Base-by-base conservation (phyloP, 2,797 vertebrate species). In the Mallotus villosus region DNA sequence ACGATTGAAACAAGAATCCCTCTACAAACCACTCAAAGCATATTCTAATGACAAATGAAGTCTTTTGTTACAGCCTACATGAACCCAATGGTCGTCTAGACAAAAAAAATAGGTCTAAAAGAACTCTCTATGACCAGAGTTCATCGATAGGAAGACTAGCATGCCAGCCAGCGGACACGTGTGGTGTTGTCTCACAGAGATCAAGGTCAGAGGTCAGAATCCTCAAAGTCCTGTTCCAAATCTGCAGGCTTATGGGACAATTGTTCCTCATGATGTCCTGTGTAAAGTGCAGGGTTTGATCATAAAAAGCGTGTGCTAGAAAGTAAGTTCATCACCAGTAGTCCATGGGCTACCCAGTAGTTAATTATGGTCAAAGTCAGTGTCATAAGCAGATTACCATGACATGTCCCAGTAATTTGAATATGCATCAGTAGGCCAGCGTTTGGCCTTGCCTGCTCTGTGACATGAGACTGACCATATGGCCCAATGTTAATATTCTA, bases 331-430 rank as follows among this genome's bases (percentile, higher is more conserved):
- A 32, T 4, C 62, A 70, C 69, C 62, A 64, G 68, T 72, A 32
- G 69, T 68, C 46, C 24, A 24, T 8, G 3, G 24, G 46, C 34
- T 25, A 32, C 32, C n/a, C 32, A 41, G 49, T 5, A 41, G 57
- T 84, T 88, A 88, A 82, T 84, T 89, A 85, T 82, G 83, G 79
- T 86, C 85, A 67, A 58, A 76, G 73, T 78, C 65, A 84, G 72
- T 32, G 60, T 61, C 73, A 63, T 85, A 88, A 90, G 83, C 67
- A 83, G 88, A 90, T 91, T 90, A 88, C 77, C 68, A 66, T n/a
- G 25, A 57, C 66, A 66, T 77, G 82, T 68, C 61, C 76, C 77
- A 74, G 80, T 85, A 6, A 78, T 86, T 85, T 79, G 24, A 82
- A 82, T 85, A 84, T 87, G 72, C 83, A 82, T 86, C 81, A 81